Evolutionary conservation across 2,797 vertebrate genomes (phyloP).

Genomic region (Tympanoctomys barrerae): DNA sequence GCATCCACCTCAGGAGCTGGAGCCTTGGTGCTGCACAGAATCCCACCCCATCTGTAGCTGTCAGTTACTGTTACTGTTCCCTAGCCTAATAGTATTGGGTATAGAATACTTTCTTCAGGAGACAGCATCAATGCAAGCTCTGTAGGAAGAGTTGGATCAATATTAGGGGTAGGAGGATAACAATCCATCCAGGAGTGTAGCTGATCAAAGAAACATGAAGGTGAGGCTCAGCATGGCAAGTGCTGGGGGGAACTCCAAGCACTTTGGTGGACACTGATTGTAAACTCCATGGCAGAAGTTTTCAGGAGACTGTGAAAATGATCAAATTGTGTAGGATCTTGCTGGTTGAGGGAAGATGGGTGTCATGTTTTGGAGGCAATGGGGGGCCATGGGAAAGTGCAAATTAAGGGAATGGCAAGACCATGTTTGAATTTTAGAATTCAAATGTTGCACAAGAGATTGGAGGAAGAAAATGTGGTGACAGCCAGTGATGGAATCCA

Average conservation of each 20-base stretch:
- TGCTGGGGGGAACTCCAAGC: neutral
- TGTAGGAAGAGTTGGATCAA: neutral
- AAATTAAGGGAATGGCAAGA: neutral
- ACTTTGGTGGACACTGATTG: no score
- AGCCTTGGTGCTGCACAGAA: neutral
- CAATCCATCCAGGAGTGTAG: neutral
- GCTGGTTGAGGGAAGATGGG: neutral
- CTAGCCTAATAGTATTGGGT: neutral
- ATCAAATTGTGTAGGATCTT: no score
- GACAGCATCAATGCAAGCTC: neutral
- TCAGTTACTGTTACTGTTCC: no score
- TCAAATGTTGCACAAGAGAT: neutral
- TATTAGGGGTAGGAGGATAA: neutral
- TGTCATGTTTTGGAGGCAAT: neutral
- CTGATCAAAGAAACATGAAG: fast-evolving
- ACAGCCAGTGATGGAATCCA: neutral
- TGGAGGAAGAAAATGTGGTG: neutral
- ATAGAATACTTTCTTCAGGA: neutral
- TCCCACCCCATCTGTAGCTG: neutral
- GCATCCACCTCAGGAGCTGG: neutral
- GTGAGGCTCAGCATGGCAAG: fast-evolving
- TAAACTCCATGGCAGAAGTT: neutral
- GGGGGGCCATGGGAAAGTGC: neutral
- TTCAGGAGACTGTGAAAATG: neutral
- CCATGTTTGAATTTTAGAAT: neutral